Evolutionary conservation across 1,140 invertebrate species (phyloP).

Genomic region (Catajapyx aquilonaris): DNA sequence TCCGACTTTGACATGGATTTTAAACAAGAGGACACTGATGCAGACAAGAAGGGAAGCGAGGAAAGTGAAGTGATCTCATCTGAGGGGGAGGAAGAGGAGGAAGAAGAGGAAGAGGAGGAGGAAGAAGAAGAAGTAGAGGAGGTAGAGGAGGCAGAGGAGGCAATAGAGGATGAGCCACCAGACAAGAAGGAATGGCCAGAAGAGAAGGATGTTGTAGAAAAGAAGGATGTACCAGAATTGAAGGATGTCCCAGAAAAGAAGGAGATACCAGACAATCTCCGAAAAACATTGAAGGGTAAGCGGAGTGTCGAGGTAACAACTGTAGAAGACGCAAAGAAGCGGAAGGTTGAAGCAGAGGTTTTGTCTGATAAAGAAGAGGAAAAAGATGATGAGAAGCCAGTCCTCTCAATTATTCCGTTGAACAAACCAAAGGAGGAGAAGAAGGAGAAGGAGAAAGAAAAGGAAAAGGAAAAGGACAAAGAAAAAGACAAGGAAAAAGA

Average conservation of each 20-base stretch:
- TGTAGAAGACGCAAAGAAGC: too few species aligned
- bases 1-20: too few species aligned
- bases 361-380: too few species aligned
- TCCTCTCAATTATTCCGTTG: too few species aligned
- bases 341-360: too few species aligned
- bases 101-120: conserved; percentile 6
- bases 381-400: too few species aligned
- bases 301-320: too few species aligned
- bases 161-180: conserved; percentile 9
- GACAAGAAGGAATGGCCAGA: neutral
- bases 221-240: neutral
- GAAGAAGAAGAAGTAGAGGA: neutral
- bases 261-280: conserved; percentile 12
- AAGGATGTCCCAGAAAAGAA: conserved; percentile 1
- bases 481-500: conserved; percentile 10
- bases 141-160: conserved; percentile 4
- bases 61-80: conserved; percentile 2
- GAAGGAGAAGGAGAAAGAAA: neutral
- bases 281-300: conserved; percentile 8
- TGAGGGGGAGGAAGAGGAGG: conserved; percentile 17
- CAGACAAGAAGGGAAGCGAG: conserved; percentile 12
- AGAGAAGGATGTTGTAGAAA: neutral
- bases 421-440: too few species aligned
- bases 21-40: conserved; percentile 18
- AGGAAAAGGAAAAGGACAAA: conserved; percentile 10